Evolutionary conservation across 37 sponge, comb jelly and placozoan species (phyloP), one percentile per base, ranked within the genome.

Genomic region (Beroe ovata): DNA sequence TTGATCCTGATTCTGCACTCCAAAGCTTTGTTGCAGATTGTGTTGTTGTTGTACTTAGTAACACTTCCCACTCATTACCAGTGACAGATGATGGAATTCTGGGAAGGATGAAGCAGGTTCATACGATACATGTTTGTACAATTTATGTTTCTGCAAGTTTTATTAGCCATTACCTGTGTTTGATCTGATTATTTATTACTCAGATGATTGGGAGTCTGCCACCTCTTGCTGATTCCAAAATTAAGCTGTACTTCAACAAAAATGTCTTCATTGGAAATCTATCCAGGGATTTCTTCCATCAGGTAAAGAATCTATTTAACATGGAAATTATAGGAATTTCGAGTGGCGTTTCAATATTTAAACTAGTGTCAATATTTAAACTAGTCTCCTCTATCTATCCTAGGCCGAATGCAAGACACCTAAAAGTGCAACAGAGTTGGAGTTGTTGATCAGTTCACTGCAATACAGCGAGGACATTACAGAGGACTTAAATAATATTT

Each of bases 391-490:
- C n/a, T n/a, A n/a, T n/a, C n/a, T n/a, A n/a, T n/a, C n/a, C n/a
- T n/a, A n/a, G n/a, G n/a, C n/a, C n/a, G 54, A 47, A 16, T 16
- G 11, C 11, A 47, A 47, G 11, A 1, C 35, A 6, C 69, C 69
- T 6, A 29, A 1, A 34, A 66, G 16, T 30, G 69, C 29, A 66
- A 37, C 25, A 66, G 69, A 66, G 34, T 1, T 66, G 8, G 18
- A 66, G 16, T 37, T 66, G 1, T 37, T 66, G 1, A 66, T 66
- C 30, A 66, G 8, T 29, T 34, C 32, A 34, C 36, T 66, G 1
- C 69, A 66, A 11, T 30, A 66, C 69, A 66, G 69, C 69, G 69
- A 66, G 18, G 34, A 66, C 16, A 25, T 30, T 1, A 32, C 69
- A 2, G 35, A 66, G 1, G 30, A 66, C 25, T 8, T 66, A 6